Conservation (phyloP, 1,140 invertebrate species). For the Cydia strobilella region DNA sequence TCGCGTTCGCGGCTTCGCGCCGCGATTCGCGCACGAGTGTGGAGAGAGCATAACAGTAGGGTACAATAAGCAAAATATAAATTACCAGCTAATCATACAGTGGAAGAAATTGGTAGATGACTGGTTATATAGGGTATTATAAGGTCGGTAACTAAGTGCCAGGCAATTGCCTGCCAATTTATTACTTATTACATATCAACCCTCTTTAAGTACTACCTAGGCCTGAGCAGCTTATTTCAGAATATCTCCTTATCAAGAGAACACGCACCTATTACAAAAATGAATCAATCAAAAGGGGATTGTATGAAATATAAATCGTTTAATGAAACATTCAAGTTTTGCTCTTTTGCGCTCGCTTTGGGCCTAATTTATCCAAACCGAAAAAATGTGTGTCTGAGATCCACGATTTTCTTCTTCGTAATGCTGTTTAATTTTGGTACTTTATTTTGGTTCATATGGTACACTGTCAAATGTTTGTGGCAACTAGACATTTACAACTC, state of each 20-base stretch:
- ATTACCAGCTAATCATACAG: constrained; percentile 3
- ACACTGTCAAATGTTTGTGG: constrained; percentile 51
- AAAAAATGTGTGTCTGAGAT: constrained; percentile 42
- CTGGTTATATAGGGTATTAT: neutral
- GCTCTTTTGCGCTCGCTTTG: constrained; percentile 57
- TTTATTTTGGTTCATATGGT: constrained; percentile 56
- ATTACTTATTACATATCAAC: neutral
- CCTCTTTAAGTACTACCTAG: neutral
- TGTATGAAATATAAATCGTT: constrained; percentile 38
- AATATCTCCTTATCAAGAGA: neutral
- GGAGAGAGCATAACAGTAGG: too few species aligned
- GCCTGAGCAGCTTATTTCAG: neutral
- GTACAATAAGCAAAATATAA: neutral
- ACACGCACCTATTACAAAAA: neutral
- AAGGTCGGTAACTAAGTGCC: neutral
- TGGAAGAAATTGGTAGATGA: constrained; percentile 8
- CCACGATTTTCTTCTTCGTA: constrained; percentile 42
- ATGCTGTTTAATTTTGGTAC: constrained; percentile 43
- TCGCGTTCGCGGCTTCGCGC: too few species aligned
- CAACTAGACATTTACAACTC: constrained; percentile 54
- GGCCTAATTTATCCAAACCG: constrained; percentile 59
- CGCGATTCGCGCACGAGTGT: too few species aligned
- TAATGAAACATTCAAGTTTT: constrained; percentile 61
- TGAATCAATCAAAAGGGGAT: neutral
- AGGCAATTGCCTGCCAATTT: neutral